Conservation (phyloP, 2,797 vertebrate genomes). For the Bradypodion ventrale region DNA sequence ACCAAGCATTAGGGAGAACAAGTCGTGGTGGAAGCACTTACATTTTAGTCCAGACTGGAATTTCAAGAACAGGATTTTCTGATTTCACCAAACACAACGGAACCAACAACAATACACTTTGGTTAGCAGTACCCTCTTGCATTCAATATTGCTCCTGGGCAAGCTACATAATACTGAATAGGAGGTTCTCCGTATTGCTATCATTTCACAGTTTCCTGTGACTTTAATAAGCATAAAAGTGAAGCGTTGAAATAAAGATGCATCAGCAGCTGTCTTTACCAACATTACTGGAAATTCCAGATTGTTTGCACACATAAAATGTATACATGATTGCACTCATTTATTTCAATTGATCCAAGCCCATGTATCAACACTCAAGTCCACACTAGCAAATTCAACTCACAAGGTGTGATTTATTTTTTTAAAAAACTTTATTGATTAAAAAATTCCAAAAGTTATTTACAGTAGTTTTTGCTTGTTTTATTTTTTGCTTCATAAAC, state of each 20-base stretch:
- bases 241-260: neutral
- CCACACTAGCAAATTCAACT: neutral
- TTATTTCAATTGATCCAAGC: neutral
- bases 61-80: too few relatives aligned
- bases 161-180: neutral
- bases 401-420: fast-evolving
- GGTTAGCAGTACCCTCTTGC: neutral
- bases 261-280: neutral
- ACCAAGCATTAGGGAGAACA: too few relatives aligned
- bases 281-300: neutral
- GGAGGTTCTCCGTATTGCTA: neutral
- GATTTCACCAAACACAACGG: too few relatives aligned
- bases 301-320: too few relatives aligned
- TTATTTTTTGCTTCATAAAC: constrained; percentile 60
- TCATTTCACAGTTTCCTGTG: neutral
- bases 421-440: constrained; percentile 75
- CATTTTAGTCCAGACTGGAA: too few relatives aligned
- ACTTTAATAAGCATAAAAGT: neutral
- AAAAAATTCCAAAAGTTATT: constrained; percentile 72
- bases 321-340: too few relatives aligned
- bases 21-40: too few relatives aligned
- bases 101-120: too few relatives aligned
- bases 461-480: constrained; percentile 76
- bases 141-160: neutral
- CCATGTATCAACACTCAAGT: neutral